Base-by-base conservation (phyloP, 2,888 invertebrate species). In the Zygothrica quintamaculata region DNA sequence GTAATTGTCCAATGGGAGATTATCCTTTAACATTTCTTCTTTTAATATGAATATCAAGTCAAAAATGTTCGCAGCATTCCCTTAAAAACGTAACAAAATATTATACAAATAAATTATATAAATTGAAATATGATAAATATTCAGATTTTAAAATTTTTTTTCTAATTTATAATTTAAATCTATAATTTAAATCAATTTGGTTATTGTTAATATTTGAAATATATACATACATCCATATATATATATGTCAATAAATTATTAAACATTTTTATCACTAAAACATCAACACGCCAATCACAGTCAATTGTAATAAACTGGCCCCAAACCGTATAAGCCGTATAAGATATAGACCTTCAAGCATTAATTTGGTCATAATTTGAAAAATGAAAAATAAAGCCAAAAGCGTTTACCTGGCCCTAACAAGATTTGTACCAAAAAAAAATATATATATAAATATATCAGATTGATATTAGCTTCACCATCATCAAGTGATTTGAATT, bases 381-480 rank as follows among this genome's bases (percentile, higher is more conserved):
- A 29, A 31, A 46, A 15, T 5, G 29, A 9, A 9, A 9, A 7
- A n/a, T 26, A 12, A n/a, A 25, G 42, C 12, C 36, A 58, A 66
- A 26, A 48, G 25, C 46, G 50, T 48, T 25, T 58, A 72, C 34
- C 37, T 15, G 12, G 39, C 52, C 55, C 48, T 47, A 52, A 46
- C 44, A 48, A 68, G 64, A 13, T 39, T 34, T 26, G 31, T 36
- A 16, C 13, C 34, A 37, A 12, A 7, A 12, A 36, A 29, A 29
- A 29, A 29, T n/a, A n/a, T n/a, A n/a, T n/a, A n/a, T n/a, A n/a
- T n/a, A 9, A 31, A 44, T 64, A 71, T 81, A 82, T 82, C 68
- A 48, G 79, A 82, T 62, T 72, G 61, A 71, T 80, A 86, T 80
- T 80, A 86, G 84, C 84, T 80, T 70, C 62, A 70, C 60, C 80